phyloP scores from a whole-genome alignment of 2,113 vertebrate genomes.

The Toxotes jaculatrix region DNA sequence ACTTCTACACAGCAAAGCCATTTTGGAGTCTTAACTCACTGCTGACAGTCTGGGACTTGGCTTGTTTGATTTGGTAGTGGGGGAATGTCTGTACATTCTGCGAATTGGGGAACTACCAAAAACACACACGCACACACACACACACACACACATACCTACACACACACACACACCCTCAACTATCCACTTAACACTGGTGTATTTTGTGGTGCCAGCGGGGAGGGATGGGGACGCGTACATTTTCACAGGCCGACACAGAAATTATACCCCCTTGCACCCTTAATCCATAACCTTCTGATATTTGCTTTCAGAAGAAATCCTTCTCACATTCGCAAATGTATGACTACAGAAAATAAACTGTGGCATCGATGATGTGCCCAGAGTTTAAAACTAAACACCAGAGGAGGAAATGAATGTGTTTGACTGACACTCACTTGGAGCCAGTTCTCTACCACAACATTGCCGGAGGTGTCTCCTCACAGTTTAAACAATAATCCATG shows the following conservation, averaged over 20 bases:
- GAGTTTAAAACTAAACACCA: conserved; percentile 66
- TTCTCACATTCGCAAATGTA: conserved; percentile 64
- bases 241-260: conserved; percentile 38
- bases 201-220: conserved; percentile 34
- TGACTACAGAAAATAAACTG: conserved; percentile 79
- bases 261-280: conserved; percentile 42
- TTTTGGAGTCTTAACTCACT: conserved; percentile 22
- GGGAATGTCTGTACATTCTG: conserved; percentile 18
- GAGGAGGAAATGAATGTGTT: conserved; percentile 75
- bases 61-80: conserved; percentile 53
- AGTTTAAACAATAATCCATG: conserved; percentile 65
- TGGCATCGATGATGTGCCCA: conserved; percentile 54
- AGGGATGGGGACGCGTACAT: conserved; percentile 26
- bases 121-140: conserved; percentile 9
- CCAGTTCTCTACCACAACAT: conserved; percentile 53
- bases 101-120: conserved; percentile 22
- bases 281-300: conserved; percentile 67
- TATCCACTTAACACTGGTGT: conserved; percentile 35
- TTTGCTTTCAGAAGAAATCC: conserved; percentile 76
- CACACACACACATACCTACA: neutral
- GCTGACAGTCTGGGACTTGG: conserved; percentile 27
- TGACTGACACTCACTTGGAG: conserved; percentile 72
- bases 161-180: conserved; percentile 19
- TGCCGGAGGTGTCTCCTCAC: conserved; percentile 58
- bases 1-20: conserved; percentile 23